Percentiles rank a stretch among this genome's conserved stretches.
Conservation (phyloP, 2,113 vertebrate genomes). For the Peromyscus maniculatus region DNA sequence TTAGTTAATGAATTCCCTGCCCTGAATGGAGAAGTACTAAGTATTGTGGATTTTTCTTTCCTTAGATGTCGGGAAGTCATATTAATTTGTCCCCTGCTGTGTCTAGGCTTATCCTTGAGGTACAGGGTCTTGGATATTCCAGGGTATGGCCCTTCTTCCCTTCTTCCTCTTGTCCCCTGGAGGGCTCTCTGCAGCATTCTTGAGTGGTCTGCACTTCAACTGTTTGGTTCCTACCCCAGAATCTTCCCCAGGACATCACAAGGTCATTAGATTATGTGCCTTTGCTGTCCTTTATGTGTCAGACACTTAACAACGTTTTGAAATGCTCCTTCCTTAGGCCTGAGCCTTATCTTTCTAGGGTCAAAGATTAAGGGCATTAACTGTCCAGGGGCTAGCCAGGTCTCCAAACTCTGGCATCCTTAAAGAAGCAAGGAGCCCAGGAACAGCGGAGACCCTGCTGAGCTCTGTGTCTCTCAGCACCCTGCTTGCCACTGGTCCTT, state of each 20-base stretch:
- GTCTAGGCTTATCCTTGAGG: background rate
- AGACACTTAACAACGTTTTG: conserved; percentile 23
- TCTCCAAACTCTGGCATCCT: background rate
- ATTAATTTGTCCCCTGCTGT: conserved; percentile 21
- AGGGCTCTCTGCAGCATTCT: background rate
- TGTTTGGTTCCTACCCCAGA: conserved; percentile 41
- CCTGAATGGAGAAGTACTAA: conserved; percentile 7
- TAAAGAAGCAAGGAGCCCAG: background rate
- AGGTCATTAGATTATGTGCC: conserved; percentile 37
- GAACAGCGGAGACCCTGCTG: background rate
- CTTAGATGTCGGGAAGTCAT: background rate
- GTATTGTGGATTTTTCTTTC: conserved; percentile 12
- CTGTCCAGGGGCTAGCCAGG: background rate
- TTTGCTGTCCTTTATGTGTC: conserved; percentile 40
- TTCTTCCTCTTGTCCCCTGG: background rate
- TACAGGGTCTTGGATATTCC: background rate
- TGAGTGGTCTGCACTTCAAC: conserved; percentile 32
- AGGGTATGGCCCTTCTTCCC: background rate
- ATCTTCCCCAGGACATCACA: conserved; percentile 36
- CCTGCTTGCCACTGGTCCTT: background rate
- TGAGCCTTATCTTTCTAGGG: background rate
- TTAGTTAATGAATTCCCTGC: conserved; percentile 42
- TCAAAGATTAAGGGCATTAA: conserved; percentile 52
- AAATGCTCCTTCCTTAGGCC: conserved; percentile 5
- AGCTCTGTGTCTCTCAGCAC: conserved; percentile 8